Evolutionary conservation across 2,888 invertebrate species (phyloP).

Genomic region (Desoria tigrina): DNA sequence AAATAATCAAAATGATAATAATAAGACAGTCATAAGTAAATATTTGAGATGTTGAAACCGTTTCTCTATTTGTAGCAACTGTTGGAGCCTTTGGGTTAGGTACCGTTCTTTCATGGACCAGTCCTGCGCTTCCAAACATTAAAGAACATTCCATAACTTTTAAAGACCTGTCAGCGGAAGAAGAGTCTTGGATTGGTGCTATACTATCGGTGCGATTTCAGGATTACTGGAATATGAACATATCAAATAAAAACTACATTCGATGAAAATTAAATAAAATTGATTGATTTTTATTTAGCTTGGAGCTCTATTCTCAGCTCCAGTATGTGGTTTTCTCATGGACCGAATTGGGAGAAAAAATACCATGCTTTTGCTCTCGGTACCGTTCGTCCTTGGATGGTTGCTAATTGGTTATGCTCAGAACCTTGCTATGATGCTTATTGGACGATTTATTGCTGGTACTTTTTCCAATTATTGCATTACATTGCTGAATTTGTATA

Average conservation of each 20-base stretch:
- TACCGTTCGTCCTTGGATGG: conserved; percentile 65
- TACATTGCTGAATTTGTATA: not conserved
- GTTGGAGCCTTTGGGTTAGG: conserved; percentile 78
- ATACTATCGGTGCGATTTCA: conserved; percentile 34
- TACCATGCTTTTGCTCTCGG: conserved; percentile 46
- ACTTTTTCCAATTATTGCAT: too few species aligned
- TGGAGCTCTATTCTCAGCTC: conserved; percentile 45
- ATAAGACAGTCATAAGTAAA: too few species aligned
- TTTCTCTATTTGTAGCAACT: conserved; percentile 62
- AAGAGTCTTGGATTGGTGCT: conserved; percentile 40
- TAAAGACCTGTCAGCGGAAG: conserved; percentile 7
- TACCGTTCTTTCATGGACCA: conserved; percentile 58
- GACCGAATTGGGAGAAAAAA: conserved; percentile 47
- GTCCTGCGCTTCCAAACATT: conserved; percentile 30
- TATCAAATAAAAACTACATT: not conserved
- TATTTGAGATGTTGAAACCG: too few species aligned
- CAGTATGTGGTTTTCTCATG: conserved; percentile 41
- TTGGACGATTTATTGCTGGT: conserved; percentile 72
- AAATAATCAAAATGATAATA: too few species aligned
- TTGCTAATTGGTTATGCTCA: conserved; percentile 72
- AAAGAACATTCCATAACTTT: conserved; percentile 6
- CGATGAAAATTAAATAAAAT: not conserved
- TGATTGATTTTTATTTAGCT: conserved; percentile 27
- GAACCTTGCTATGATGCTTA: conserved; percentile 71
- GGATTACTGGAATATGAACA: too few species aligned